These are phyloP conservation scores for Takifugu rubripes DNA, from an alignment of 2,797 vertebrate species.

Conservation along the genomic window DNA sequence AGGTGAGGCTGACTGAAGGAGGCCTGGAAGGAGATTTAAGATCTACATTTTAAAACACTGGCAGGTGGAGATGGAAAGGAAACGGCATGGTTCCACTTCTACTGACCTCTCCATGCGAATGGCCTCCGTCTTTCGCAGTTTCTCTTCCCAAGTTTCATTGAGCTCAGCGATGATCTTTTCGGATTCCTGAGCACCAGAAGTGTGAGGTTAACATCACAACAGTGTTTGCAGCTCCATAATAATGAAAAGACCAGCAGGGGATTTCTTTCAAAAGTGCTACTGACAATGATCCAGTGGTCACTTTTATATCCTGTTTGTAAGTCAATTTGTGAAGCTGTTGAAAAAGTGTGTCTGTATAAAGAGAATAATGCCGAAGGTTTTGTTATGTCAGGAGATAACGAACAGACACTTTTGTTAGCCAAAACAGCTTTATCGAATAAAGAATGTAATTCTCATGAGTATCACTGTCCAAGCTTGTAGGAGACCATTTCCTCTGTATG, in stretches of 20 bases:
- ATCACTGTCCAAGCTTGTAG: slow-evolving; percentile 34
- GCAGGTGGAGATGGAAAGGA: slow-evolving; percentile 8
- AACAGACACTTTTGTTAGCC: background rate
- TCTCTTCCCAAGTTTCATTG: slow-evolving; percentile 99
- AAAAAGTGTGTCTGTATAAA: no score
- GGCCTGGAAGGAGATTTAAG: slow-evolving; percentile 8
- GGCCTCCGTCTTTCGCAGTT: slow-evolving; percentile 94
- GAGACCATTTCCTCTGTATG: slow-evolving; percentile 59
- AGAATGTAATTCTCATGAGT: slow-evolving; percentile 5
- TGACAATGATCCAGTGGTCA: no score
- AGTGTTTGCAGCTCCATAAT: background rate
- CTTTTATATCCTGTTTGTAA: no score
- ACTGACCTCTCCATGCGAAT: slow-evolving; percentile 98
- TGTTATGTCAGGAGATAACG: background rate
- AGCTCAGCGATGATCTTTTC: slow-evolving; percentile 99
- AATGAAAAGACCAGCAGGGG: background rate
- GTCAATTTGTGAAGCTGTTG: no score
- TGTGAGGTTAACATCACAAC: background rate
- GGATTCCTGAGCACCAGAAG: slow-evolving; percentile 82
- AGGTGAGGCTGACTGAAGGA: slow-evolving; percentile 13
- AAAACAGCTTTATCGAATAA: slow-evolving; percentile 6
- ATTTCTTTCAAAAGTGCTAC: no score
- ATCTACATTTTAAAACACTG: background rate
- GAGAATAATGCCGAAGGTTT: no score
- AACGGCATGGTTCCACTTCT: background rate